Base-by-base conservation (phyloP, 2,797 vertebrate species). In the Microctenopoma steveboyesi region DNA sequence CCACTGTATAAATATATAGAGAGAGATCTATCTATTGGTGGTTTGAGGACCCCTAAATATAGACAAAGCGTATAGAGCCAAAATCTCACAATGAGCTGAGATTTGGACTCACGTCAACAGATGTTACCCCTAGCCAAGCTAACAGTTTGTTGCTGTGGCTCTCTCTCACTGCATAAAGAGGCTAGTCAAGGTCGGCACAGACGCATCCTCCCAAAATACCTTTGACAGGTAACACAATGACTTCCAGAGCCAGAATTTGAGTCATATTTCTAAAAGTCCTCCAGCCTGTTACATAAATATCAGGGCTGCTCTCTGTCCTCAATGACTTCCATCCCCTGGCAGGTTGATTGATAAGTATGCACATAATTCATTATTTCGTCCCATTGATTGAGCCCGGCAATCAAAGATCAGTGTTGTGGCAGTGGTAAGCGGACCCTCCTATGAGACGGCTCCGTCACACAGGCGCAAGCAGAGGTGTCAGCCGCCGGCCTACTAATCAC, bases 401-500 rank as follows among this genome's bases (percentile, higher is more conserved):
- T 89, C 84, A 88, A 59, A 85, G 84, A 84, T 78, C 80, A 66
- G 80, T 48, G 85, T 71, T 74, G 69, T 75, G 69, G 71, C 79
- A 54, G 77, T 69, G 78, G 79, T 74, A 84, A 77, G 72, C 10
- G 59, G 85, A 85, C 81, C 84, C 88, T 82, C 85, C 79, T 73
- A 59, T 55, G 86, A 85, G 86, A 83, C 64, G 67, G 60, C 54
- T 72, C 75, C 27, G 55, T 85, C 79, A 65, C 77, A 71, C 66
- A 55, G 76, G 68, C 66, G 42, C 72, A 66, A 18, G 81, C 75
- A 57, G 76, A 75, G 77, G 82, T 90, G 89, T 90, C 84, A 87
- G 82, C 82, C 39, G 28, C 63, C 18, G 69, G 81, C 80, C 82
- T 77, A 87, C 89, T 91, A 91, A 92, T 92, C 89, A 88, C 82